These are phyloP conservation scores for Sternarchorhynchus goeldii DNA, from an alignment of 2,797 vertebrate species.

Conservation along the genomic window DNA sequence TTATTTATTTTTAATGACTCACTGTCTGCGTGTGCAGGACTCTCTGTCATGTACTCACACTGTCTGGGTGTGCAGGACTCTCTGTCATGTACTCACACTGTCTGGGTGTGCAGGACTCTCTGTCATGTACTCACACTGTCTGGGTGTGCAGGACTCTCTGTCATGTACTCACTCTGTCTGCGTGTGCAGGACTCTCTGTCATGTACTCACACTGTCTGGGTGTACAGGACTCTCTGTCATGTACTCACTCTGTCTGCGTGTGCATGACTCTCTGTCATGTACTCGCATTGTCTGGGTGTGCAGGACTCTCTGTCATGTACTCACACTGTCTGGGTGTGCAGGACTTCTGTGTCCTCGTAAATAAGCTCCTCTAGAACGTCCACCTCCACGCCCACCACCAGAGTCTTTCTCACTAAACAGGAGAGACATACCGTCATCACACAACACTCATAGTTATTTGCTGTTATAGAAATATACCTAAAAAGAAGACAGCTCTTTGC, in stretches of 20 bases:
- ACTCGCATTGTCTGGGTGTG: background rate
- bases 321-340: constrained; percentile 27
- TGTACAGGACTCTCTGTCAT: constrained; percentile 29
- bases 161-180: background rate
- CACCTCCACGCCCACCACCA: constrained; percentile 39
- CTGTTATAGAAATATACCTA: too few species aligned
- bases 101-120: too few species aligned
- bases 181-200: background rate
- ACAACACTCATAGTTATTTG: background rate
- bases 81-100: too few species aligned
- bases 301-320: background rate
- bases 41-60: too few species aligned
- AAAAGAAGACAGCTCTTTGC: too few species aligned
- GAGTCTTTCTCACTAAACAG: constrained; percentile 24
- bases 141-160: too few species aligned
- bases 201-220: constrained; percentile 21
- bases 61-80: too few species aligned
- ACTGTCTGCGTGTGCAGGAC: too few species aligned
- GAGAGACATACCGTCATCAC: background rate
- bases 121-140: too few species aligned
- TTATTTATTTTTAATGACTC: too few species aligned
- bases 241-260: too few species aligned
- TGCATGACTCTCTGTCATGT: background rate
- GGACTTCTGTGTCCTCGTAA: constrained; percentile 32
- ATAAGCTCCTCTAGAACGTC: constrained; percentile 42